phyloP scores from a whole-genome alignment of 2,113 vertebrate genomes.

The Octodon degus region DNA sequence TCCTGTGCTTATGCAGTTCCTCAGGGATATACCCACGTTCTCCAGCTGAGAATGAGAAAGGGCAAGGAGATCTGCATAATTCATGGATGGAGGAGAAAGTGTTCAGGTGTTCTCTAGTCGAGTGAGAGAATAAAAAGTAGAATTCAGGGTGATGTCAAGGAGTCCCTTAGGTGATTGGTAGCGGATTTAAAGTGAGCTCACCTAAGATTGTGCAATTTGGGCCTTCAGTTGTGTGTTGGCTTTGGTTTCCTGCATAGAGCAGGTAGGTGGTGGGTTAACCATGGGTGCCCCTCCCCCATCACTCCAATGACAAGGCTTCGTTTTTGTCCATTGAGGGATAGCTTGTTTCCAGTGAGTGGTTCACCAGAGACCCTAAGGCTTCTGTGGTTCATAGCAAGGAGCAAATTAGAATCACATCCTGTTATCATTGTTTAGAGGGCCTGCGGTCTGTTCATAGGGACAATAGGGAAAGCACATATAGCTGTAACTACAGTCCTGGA shows the following conservation, averaged over 20 bases:
- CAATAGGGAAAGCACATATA: background rate
- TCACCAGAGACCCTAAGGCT: background rate
- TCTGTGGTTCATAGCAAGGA: background rate
- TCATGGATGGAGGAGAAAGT: background rate
- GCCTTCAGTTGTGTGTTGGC: background rate
- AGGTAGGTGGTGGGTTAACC: background rate
- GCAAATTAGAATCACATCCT: conserved; percentile 6
- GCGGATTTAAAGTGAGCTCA: background rate
- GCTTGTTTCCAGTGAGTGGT: background rate
- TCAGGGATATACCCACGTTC: background rate
- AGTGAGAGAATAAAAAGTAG: background rate
- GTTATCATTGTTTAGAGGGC: background rate
- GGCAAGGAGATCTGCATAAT: background rate
- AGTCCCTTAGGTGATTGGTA: background rate
- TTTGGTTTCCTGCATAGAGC: background rate
- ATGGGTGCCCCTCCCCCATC: background rate
- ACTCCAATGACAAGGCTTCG: background rate
- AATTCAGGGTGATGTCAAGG: background rate
- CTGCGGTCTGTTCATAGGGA: background rate
- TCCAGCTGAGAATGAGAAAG: background rate
- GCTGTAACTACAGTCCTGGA: background rate
- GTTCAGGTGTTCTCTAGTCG: background rate
- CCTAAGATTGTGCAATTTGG: accelerated
- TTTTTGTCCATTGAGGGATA: background rate
- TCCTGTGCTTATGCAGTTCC: background rate